Evolutionary conservation across 1,140 invertebrate species (phyloP), one percentile per base, ranked within the genome.

Genomic region (Vollenhovia emeryi): DNA sequence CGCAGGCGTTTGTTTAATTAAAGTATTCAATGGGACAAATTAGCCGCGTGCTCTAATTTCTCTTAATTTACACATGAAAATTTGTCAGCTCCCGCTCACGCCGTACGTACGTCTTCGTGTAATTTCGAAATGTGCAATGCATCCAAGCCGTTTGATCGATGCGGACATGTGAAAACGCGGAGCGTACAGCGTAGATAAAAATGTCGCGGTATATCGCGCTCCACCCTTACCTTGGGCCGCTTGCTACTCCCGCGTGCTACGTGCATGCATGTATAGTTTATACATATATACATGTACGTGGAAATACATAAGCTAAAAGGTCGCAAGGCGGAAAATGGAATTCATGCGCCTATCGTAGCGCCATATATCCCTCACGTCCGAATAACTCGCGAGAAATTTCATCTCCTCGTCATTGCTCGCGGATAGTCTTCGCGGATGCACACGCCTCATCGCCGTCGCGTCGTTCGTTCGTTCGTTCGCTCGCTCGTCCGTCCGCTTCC

Each of bases 371-470:
- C 43, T 78, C 59, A 78, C 75, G 64, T 80, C 24, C 64, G 66
- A 82, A 71, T 73, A 82, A 82, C 50, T 73, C 78, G 78, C 30
- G 27, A 82, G 40, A 82, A 80, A 71, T 71, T 80, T 80, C 36
- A 43, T 69, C 36, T 82, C 36, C 66, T 43, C 43, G 27, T 79
- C 75, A 50, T 73, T 52, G 36, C 66, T 84, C 57, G 52, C 52
- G 30, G 33, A 68, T 79, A 82, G 50, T 33, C 66, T 71, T 80
- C 76, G 60, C 48, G 33, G 43, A 57, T 55, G 24, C 66, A 73
- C 24, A 68, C 64, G 50, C 60, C 60, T 76, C 33, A 85, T 89
- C 84, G 85, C 76, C 48, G 84, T 86, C 87, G 74, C 86, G 59
- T 45, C 62, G 59, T 45, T 64, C 62, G 27, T 36, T 64, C 62